phyloP scores from a whole-genome alignment of 2,113 vertebrate genomes.

The Engraulis encrasicolus region DNA sequence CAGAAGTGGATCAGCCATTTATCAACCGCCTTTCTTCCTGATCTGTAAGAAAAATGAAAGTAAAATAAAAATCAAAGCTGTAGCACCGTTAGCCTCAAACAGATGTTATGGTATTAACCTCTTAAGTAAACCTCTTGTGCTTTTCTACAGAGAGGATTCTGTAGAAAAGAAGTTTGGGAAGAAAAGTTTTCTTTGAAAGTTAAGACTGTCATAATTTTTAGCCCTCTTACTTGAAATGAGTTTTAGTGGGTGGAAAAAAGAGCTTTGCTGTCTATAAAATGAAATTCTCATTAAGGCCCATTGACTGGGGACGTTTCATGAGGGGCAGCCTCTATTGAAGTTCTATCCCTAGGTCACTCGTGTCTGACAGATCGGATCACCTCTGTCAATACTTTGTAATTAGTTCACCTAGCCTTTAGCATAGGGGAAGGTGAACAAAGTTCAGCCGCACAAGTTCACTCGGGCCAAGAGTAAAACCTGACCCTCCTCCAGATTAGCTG shows the following conservation, averaged over 20 bases:
- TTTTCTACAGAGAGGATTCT: background rate
- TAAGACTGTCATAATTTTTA: background rate
- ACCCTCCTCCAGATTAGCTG: background rate
- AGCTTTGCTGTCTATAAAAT: constrained; percentile 26
- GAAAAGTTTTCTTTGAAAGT: background rate
- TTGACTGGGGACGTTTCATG: constrained; percentile 34
- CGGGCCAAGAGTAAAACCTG: background rate
- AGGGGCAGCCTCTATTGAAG: constrained; percentile 39
- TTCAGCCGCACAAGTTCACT: background rate
- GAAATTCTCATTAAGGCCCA: constrained; percentile 47
- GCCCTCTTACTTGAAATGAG: background rate
- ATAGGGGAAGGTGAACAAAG: constrained; percentile 38
- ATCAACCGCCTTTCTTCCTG: background rate
- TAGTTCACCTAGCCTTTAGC: constrained; percentile 39
- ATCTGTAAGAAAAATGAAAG: background rate
- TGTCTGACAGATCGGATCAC: constrained; percentile 48
- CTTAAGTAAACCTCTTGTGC: background rate
- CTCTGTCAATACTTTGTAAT: constrained; percentile 53
- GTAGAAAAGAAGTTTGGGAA: background rate
- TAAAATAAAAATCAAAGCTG: background rate
- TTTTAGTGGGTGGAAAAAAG: background rate
- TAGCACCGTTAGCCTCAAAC: background rate
- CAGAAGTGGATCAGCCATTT: background rate
- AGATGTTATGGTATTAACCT: background rate
- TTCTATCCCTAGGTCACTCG: constrained; percentile 39